Evolutionary conservation across 2,888 invertebrate species (phyloP), one percentile per base, ranked within the genome.

Genomic region (Ganaspis brasiliensis): DNA sequence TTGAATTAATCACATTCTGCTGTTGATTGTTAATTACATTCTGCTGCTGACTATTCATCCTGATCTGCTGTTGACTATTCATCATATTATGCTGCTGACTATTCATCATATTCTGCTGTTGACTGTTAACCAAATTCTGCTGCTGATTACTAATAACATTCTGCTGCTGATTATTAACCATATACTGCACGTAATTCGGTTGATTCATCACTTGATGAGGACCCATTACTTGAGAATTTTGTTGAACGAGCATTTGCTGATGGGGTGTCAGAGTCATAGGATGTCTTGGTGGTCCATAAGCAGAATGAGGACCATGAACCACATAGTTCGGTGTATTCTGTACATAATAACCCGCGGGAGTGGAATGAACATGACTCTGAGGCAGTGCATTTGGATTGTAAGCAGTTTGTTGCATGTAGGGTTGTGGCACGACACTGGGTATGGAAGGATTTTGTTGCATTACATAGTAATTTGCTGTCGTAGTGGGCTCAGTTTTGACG

Each of bases 381-480:
- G 56, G 37, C 12, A 31, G 8, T 35, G 16, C 10, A 14, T 40
- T 45, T 52, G 21, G 55, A 35, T 26, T 31, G 12, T 76, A 82
- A 2, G 80, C 35, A 1, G 78, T 73, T 14, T 75, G 80, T 24
- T 82, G 82, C 52, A 80, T 75, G 12, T 82, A 81, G 26, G 79
- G 76, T 26, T 79, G 85, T 31, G 82, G 78, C 3, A 85, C 67
- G 3, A 85, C 78, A 4, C 78, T 75, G 4, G 80, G 63, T 5
- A 82, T 52, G 0, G 82, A 57, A 3, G 84, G n/a, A 73, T 79
- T 86, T 37, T 83, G 83, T 6, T 84, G 85, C 85, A 87, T 85
- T 10, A 86, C 78, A n/a, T 87, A 88, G 75, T 89, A 87, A 80
- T 86, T 86, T 14, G 83, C 70, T 0, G 85, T 76, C 6, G 83